Conservation (phyloP, 2,888 invertebrate species). For the Cerceris rybyensis region DNA sequence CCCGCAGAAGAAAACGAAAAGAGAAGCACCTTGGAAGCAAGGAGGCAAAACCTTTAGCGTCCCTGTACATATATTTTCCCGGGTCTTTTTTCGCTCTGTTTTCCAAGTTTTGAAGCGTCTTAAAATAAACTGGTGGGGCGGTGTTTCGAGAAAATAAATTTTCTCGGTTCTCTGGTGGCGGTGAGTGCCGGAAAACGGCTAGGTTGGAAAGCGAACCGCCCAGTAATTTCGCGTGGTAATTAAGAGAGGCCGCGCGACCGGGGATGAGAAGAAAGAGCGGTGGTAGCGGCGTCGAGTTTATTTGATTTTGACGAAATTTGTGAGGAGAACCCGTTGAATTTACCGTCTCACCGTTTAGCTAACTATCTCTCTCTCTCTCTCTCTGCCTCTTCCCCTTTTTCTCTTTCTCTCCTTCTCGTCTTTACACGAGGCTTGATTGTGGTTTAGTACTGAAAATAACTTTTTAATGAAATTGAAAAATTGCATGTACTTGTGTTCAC, state of each 20-base stretch:
- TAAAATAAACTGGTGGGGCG: conserved; percentile 10
- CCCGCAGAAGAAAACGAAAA: not conserved
- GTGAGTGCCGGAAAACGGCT: conserved; percentile 1
- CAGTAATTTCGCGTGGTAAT: conserved; percentile 50
- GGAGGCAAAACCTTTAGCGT: conserved; percentile 5
- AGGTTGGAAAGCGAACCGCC: conserved; percentile 14
- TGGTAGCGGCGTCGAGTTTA: conserved; percentile 21
- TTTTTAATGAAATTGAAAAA: conserved; percentile 26
- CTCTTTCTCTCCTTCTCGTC: conserved; percentile 1
- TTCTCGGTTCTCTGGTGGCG: conserved; percentile 1
- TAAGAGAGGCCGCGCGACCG: conserved; percentile 21
- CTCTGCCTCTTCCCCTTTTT: not conserved
- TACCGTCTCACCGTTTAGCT: conserved; percentile 4
- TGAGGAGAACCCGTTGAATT: conserved; percentile 17
- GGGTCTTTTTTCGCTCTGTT: not conserved
- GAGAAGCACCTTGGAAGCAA: not conserved
- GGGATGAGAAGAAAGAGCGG: not conserved
- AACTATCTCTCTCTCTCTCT: not conserved
- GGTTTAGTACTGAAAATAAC: not conserved
- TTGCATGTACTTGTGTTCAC: not conserved
- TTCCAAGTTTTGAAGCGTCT: not conserved
- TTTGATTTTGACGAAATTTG: conserved; percentile 35
- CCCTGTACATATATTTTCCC: not conserved
- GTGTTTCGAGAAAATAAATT: conserved; percentile 23
- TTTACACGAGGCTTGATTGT: too few relatives aligned